phyloP scores from a whole-genome alignment of 2,797 vertebrate species.

The Pelochelys cantorii region DNA sequence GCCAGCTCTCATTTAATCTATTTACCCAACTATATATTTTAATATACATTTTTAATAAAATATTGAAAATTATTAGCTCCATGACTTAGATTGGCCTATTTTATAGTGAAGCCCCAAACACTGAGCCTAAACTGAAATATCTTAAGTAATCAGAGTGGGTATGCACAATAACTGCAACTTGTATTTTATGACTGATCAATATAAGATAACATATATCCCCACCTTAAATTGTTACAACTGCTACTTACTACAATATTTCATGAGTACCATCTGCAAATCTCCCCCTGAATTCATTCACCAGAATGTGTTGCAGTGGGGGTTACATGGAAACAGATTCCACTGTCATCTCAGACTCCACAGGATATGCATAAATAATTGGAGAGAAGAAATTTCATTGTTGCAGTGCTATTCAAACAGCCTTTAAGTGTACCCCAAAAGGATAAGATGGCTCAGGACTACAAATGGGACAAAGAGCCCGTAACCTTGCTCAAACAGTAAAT shows the following conservation, averaged over 20 bases:
- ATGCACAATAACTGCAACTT: background rate
- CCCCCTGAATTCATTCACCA: background rate
- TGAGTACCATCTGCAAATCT: background rate
- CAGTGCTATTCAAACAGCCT: background rate
- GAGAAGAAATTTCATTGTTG: background rate
- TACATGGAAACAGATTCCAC: background rate
- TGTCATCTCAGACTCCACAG: background rate
- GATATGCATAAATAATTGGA: background rate
- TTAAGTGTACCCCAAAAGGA: background rate
- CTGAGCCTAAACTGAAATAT: background rate
- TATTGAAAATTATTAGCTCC: background rate
- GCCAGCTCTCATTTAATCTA: background rate
- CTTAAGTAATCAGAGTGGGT: background rate
- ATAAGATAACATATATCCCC: background rate
- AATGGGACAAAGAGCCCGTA: background rate
- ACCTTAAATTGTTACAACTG: background rate
- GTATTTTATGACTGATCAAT: background rate
- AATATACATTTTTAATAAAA: background rate
- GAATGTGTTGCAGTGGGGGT: background rate
- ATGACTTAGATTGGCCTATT: background rate
- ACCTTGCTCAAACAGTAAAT: background rate
- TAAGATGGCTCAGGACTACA: background rate
- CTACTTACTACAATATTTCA: background rate
- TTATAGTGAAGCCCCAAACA: background rate
- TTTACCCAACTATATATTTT: background rate